Evolutionary conservation across 2,113 vertebrate genomes (phyloP).

Genomic region (Tiliqua scincoides): DNA sequence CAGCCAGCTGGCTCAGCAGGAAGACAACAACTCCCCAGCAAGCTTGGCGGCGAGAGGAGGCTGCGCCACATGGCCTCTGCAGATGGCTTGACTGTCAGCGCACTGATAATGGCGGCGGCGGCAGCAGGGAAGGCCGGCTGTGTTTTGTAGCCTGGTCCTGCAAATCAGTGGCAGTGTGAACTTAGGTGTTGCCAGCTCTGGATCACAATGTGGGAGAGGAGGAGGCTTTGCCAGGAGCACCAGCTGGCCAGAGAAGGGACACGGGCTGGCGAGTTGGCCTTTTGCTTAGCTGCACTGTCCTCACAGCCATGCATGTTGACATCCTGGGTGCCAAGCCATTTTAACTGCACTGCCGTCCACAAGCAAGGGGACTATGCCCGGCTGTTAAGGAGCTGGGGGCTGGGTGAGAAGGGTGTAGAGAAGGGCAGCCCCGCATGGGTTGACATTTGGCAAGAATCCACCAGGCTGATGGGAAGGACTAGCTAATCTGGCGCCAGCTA

Average conservation of each 20-base stretch:
- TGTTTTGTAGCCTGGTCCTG: neutral
- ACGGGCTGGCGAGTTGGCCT: neutral
- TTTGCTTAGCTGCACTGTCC: neutral
- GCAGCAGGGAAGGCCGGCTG: neutral
- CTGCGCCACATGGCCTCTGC: slow-evolving; percentile 27
- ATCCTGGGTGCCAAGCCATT: neutral
- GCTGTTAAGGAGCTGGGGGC: neutral
- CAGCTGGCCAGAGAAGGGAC: neutral
- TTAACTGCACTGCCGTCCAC: rapidly evolving
- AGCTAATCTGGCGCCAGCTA: neutral
- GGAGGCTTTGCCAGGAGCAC: neutral
- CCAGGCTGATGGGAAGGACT: neutral
- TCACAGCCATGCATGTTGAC: neutral
- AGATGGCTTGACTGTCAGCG: slow-evolving; percentile 16
- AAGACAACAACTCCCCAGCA: neutral
- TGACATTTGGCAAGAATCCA: neutral
- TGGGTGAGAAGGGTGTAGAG: neutral
- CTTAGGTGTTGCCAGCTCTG: neutral
- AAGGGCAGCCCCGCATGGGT: neutral
- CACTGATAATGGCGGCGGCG: neutral
- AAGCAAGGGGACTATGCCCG: neutral
- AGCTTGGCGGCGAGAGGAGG: neutral
- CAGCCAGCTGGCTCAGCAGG: slow-evolving; percentile 25
- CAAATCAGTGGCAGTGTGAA: neutral
- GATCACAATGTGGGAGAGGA: rapidly evolving